Base-by-base conservation (phyloP, 2,113 vertebrate genomes). In the Caranx ignobilis region DNA sequence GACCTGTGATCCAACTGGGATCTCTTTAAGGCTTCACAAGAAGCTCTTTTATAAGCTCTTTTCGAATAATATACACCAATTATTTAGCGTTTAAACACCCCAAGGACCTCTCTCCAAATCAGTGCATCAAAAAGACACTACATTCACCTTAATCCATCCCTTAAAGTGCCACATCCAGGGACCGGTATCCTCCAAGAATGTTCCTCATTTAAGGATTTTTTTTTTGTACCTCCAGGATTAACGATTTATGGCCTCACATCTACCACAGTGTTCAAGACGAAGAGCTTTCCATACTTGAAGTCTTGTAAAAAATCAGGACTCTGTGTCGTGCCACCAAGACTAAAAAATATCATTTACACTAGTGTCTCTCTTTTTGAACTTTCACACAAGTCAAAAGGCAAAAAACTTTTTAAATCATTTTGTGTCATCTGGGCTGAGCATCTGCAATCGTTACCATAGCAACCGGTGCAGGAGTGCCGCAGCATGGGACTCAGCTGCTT, bases 401-500 rank as follows among this genome's bases (percentile, higher is more conserved):
- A 65, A 41, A 10, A n/a, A 77, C 6, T 7, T 6, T 6, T 43
- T 13, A 10, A 11, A 12, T 37, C 6, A 4, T 4, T 16, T 8
- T 6, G n/a, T 77, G 10, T 35, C 34, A 18, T 69, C 60, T 45
- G 13, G 8, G 3, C 32, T 37, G 64, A 74, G 52, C 64, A 50
- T 70, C 67, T 50, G 9, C 48, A 47, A 26, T 39, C 6, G 4
- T 52, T 50, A 11, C 48, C 13, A 1, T 6, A 80, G 48, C 31
- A 31, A 77, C 48, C 9, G 6, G 69, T 77, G 21, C 59, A 19
- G 70, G 59, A 88, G 75, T 0, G 21, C 82, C 86, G 87, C 93
- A 95, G 92, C 75, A 95, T 95, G 95, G 95, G 95, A 91, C 94
- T 95, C 92, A 95, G 94, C 88, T 95, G 95, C 91, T 95, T 95